phyloP scores from a whole-genome alignment of 1,140 invertebrate species.

The Drosophila ambigua region DNA sequence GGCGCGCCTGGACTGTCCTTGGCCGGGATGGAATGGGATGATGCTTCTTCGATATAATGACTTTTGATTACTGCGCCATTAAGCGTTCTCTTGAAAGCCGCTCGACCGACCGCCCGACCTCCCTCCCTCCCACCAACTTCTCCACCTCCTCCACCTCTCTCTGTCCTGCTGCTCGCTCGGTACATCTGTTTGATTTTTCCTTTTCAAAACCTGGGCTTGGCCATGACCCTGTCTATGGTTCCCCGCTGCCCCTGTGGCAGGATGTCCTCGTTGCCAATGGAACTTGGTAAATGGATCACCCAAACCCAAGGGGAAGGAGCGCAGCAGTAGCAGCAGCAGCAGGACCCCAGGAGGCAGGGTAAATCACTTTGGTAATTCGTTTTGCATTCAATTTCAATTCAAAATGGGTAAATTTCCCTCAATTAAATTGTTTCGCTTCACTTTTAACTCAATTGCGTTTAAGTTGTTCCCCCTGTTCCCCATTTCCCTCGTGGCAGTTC shows the following conservation, averaged over 20 bases:
- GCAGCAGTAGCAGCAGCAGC: background rate
- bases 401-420: constrained; percentile 50
- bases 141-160: background rate
- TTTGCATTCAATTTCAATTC: constrained; percentile 43
- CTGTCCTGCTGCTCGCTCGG: constrained; percentile 60
- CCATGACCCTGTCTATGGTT: constrained; percentile 37
- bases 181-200: constrained; percentile 75
- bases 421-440: constrained; percentile 62
- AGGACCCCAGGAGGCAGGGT: constrained; percentile 33
- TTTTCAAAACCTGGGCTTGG: constrained; percentile 29
- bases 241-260: constrained; percentile 15
- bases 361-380: constrained; percentile 75
- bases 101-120: background rate
- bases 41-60: constrained; percentile 67
- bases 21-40: constrained; percentile 25
- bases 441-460: constrained; percentile 79
- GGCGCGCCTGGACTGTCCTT: constrained; percentile 55
- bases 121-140: background rate
- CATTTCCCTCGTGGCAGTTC: constrained; percentile 34
- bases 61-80: constrained; percentile 81
- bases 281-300: constrained; percentile 43
- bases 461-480: constrained; percentile 2
- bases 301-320: background rate
- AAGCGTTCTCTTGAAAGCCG: constrained; percentile 51
- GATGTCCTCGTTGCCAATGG: constrained; percentile 24